A percentile compares a stretch with the other conserved stretches of the same genome.
Conservation (phyloP, 2,113 vertebrate species). For the Emberiza fucata region DNA sequence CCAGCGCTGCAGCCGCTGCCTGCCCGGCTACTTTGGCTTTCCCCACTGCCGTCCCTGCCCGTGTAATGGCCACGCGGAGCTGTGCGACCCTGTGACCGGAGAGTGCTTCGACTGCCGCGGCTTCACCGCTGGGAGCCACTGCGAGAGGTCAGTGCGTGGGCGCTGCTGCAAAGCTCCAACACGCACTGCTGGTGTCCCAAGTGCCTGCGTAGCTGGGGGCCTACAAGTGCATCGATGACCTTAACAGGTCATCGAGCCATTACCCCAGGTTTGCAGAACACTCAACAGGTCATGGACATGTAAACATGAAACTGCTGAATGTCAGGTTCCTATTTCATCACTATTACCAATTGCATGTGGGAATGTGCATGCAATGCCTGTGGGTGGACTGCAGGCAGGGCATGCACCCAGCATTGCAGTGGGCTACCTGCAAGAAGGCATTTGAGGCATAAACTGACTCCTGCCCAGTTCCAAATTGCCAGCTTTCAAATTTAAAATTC, state of each 20-base stretch:
- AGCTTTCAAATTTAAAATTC: not conserved
- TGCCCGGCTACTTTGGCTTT: conserved; percentile 79
- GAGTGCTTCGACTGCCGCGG: conserved; percentile 73
- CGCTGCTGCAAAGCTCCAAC: not conserved
- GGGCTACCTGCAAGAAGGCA: not conserved
- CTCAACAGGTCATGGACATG: not conserved
- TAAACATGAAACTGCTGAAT: not conserved
- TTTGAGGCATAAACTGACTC: not conserved
- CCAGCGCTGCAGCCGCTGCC: conserved; percentile 77
- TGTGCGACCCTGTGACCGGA: conserved; percentile 75
- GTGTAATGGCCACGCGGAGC: conserved; percentile 76
- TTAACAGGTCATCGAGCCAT: not conserved
- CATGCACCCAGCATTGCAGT: rapidly evolving
- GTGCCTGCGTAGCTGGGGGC: rapidly evolving
- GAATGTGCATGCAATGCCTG: not conserved
- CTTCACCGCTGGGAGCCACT: conserved; percentile 73
- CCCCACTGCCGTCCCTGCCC: conserved; percentile 78
- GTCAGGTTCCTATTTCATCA: not conserved
- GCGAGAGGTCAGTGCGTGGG: conserved; percentile 73
- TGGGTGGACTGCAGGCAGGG: not conserved
- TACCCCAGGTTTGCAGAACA: too few relatives aligned
- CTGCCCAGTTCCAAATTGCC: not conserved
- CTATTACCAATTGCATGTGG: not conserved
- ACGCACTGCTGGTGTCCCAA: not conserved
- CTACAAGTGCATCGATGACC: not conserved